Conservation (phyloP, 2,113 vertebrate species). For the Capra hircus region DNA sequence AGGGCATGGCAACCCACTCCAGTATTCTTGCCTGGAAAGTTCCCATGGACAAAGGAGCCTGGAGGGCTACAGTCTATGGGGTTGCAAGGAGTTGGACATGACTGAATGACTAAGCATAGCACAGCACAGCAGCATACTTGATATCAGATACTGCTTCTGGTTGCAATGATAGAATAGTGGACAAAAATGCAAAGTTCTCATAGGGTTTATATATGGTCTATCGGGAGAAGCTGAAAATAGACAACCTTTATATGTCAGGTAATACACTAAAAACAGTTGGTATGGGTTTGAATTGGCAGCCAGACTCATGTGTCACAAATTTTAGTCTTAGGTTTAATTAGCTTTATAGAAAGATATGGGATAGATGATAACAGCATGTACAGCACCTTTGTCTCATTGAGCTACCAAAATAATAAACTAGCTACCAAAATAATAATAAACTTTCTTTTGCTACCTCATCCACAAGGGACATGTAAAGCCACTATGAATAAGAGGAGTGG, state of each 20-base stretch:
- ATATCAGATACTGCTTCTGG: background rate
- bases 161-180: background rate
- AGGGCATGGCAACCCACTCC: background rate
- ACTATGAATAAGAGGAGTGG: background rate
- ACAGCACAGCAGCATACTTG: background rate
- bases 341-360: background rate
- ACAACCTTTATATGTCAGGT: background rate
- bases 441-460: background rate
- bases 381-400: background rate
- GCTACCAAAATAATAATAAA: background rate
- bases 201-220: background rate
- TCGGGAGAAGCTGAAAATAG: background rate
- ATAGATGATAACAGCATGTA: background rate
- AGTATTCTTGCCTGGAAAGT: background rate
- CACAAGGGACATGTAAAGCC: background rate
- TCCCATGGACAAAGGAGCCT: background rate
- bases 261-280: background rate
- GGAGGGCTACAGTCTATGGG: background rate
- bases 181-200: background rate
- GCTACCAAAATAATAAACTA: background rate
- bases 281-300: background rate
- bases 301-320: background rate
- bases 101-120: background rate
- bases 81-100: background rate
- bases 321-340: background rate